These are phyloP conservation scores for Hemitrygon akajei DNA, from an alignment of 2,797 vertebrate genomes.

Conservation along the genomic window DNA sequence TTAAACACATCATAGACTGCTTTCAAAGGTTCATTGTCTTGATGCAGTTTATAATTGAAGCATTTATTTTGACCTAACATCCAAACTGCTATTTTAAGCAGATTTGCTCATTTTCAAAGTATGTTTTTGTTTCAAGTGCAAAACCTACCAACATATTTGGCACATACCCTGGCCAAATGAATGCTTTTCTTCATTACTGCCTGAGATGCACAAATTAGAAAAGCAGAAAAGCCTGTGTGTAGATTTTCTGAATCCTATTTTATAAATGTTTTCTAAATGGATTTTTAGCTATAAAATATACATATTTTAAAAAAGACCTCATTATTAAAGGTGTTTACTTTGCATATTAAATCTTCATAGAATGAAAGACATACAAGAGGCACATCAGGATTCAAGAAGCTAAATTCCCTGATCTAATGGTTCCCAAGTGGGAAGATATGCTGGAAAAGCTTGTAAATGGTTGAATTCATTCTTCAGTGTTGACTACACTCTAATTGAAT, in stretches of 20 bases:
- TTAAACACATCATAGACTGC: not conserved
- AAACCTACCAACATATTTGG: not conserved
- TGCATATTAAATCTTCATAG: not conserved
- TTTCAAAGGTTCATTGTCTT: not conserved
- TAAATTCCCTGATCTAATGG: not conserved
- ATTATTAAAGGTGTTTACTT: conserved; percentile 15
- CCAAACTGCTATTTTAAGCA: not conserved
- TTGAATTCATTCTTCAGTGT: not conserved
- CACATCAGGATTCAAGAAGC: not conserved
- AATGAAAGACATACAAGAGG: not conserved
- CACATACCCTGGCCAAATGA: not conserved
- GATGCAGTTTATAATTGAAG: not conserved
- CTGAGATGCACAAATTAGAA: not conserved
- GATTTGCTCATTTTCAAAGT: not conserved
- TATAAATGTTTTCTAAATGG: not conserved
- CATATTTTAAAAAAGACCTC: not conserved
- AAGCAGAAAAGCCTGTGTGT: not conserved
- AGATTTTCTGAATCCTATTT: not conserved
- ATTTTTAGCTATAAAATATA: conserved; percentile 7
- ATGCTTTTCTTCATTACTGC: not conserved
- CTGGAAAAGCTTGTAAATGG: not conserved
- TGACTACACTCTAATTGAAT: not conserved
- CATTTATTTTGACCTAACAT: not conserved
- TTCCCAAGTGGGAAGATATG: not conserved
- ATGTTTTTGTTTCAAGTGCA: not conserved